These are phyloP conservation scores for Eilema caniola DNA, from an alignment of 2,888 invertebrate species.

Conservation along the genomic window DNA sequence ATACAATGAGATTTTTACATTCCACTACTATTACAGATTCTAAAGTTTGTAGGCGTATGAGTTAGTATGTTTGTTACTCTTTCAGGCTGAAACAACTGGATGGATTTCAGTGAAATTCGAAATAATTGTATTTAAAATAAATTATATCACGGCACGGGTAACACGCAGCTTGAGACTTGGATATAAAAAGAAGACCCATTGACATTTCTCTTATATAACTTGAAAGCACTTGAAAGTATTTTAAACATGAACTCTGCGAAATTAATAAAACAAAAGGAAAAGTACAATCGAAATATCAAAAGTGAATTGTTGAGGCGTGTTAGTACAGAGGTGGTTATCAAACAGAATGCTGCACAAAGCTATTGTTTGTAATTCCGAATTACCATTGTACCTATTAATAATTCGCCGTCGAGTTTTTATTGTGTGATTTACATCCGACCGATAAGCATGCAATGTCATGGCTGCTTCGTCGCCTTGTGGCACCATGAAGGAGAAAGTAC, in stretches of 20 bases:
- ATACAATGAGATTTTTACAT: constrained; percentile 3
- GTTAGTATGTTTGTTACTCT: constrained; percentile 1
- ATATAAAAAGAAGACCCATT: constrained; percentile 1
- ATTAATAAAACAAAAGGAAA: constrained; percentile 21
- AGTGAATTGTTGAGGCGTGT: constrained; percentile 8
- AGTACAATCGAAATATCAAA: constrained; percentile 13
- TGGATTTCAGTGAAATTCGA: not conserved
- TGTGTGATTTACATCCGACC: constrained; percentile 28
- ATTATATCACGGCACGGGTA: too few species aligned
- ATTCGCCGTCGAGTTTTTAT: constrained; percentile 37
- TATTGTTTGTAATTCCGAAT: constrained; percentile 46
- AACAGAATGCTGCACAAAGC: constrained; percentile 28
- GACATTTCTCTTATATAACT: constrained; percentile 9
- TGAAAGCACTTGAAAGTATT: constrained; percentile 12
- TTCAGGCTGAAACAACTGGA: not conserved
- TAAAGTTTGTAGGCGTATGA: constrained; percentile 1
- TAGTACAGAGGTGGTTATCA: constrained; percentile 34
- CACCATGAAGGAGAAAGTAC: constrained; percentile 60
- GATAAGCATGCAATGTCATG: constrained; percentile 64
- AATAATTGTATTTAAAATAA: not conserved
- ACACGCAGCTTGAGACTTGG: not conserved
- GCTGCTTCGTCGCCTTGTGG: constrained; percentile 50
- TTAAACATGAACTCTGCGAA: constrained; percentile 18
- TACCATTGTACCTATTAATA: constrained; percentile 42
- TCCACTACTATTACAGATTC: not conserved